Evolutionary conservation across 2,888 invertebrate species (phyloP).

Genomic region (Saturnia japonica): DNA sequence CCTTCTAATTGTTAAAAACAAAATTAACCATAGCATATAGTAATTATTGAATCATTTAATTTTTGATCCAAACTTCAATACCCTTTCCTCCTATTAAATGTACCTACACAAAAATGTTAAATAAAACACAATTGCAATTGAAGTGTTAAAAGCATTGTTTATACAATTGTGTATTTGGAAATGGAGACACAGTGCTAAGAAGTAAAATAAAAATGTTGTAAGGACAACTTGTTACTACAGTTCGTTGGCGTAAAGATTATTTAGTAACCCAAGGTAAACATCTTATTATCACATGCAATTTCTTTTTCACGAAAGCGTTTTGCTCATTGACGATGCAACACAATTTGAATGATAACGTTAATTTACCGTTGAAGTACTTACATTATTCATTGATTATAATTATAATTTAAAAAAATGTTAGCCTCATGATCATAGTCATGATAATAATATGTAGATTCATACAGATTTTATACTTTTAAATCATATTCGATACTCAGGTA

Average conservation of each 20-base stretch:
- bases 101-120: background rate
- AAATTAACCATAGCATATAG: background rate
- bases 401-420: background rate
- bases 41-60: background rate
- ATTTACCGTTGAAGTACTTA: conserved; percentile 3
- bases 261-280: conserved; percentile 40
- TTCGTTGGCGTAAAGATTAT: conserved; percentile 19
- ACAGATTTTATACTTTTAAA: background rate
- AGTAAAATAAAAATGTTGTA: conserved; percentile 14
- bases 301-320: conserved; percentile 37
- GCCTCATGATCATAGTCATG: background rate
- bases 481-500: background rate
- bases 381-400: background rate
- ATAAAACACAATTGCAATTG: background rate
- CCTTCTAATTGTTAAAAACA: background rate
- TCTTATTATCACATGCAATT: conserved; percentile 41
- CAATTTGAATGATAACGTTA: conserved; percentile 13
- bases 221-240: conserved; percentile 22
- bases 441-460: background rate
- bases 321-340: conserved; percentile 16
- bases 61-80: background rate
- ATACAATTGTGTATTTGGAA: background rate
- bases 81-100: background rate
- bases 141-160: background rate
- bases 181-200: background rate